Evolutionary conservation across 2,797 vertebrate genomes (phyloP).

Genomic region (Zenarchopterus dispar): DNA sequence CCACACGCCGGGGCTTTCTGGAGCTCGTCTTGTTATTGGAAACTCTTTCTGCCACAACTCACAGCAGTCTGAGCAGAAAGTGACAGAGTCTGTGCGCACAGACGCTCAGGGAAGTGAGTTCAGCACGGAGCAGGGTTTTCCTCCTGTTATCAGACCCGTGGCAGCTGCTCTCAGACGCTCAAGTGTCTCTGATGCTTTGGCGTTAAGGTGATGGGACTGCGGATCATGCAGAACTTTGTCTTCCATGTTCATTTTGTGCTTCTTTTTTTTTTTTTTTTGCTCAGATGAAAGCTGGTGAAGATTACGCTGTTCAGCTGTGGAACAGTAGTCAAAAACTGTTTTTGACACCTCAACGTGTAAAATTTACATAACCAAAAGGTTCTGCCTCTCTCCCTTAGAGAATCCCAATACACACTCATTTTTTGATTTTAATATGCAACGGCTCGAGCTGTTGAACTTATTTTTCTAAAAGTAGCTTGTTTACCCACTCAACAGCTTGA

Average conservation of each 20-base stretch:
- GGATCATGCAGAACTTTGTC: not conserved
- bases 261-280: slow-evolving; percentile 55
- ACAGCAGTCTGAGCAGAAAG: slow-evolving; percentile 37
- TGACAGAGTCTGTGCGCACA: slow-evolving; percentile 17
- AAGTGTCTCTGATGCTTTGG: slow-evolving; percentile 30
- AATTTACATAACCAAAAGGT: slow-evolving; percentile 16
- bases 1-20: slow-evolving; percentile 64
- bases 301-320: slow-evolving; percentile 26
- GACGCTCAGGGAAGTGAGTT: slow-evolving; percentile 11
- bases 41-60: slow-evolving; percentile 31
- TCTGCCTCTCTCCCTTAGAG: slow-evolving; percentile 5
- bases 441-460: too few relatives aligned
- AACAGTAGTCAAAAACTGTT: slow-evolving; percentile 32
- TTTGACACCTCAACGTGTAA: slow-evolving; percentile 14
- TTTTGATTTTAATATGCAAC: too few relatives aligned
- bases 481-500: too few relatives aligned
- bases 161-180: slow-evolving; percentile 23
- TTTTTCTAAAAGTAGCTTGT: too few relatives aligned
- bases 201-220: slow-evolving; percentile 22
- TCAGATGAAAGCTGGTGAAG: slow-evolving; percentile 55
- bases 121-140: slow-evolving; percentile 3
- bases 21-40: slow-evolving; percentile 50
- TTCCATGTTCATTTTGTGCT: slow-evolving; percentile 20
- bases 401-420: not conserved
- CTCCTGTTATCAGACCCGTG: slow-evolving; percentile 10